These are phyloP conservation scores for Gambusia holbrooki DNA, from an alignment of 2,113 vertebrate species.

Conservation along the genomic window DNA sequence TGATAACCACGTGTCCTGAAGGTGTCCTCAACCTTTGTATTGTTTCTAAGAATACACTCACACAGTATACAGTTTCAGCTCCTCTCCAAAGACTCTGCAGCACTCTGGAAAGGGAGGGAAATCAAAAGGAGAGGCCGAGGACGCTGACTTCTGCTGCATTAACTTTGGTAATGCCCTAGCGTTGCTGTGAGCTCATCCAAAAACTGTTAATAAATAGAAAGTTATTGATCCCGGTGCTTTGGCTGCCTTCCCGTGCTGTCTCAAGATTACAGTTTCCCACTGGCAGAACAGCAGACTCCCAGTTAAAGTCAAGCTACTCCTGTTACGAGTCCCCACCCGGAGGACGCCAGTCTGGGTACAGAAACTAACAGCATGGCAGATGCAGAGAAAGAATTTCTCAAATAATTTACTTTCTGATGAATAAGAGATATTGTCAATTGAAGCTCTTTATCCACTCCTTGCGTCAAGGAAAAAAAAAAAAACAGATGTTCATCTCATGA, in stretches of 20 bases:
- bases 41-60: constrained; percentile 63
- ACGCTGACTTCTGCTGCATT: constrained; percentile 69
- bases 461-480: not conserved
- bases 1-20: constrained; percentile 35
- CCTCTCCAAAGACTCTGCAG: constrained; percentile 38
- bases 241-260: constrained; percentile 69
- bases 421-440: not conserved
- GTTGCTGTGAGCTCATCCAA: constrained; percentile 75
- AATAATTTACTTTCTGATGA: too few species aligned
- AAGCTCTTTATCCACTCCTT: not conserved
- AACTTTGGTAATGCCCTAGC: constrained; percentile 63
- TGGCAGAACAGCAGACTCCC: constrained; percentile 61
- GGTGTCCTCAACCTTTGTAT: constrained; percentile 32
- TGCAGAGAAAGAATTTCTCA: not conserved
- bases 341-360: constrained; percentile 38
- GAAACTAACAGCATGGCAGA: constrained; percentile 21
- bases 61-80: constrained; percentile 55
- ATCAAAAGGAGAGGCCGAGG: constrained; percentile 48
- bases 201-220: constrained; percentile 79
- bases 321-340: constrained; percentile 62
- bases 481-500: constrained; percentile 23
- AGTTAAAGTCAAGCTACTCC: constrained; percentile 63
- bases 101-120: constrained; percentile 33
- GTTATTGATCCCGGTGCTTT: constrained; percentile 76
- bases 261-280: constrained; percentile 68